Evolutionary conservation across 2,113 vertebrate species (phyloP), one percentile per base, ranked within the genome.

Genomic region (Eclectus roratus): DNA sequence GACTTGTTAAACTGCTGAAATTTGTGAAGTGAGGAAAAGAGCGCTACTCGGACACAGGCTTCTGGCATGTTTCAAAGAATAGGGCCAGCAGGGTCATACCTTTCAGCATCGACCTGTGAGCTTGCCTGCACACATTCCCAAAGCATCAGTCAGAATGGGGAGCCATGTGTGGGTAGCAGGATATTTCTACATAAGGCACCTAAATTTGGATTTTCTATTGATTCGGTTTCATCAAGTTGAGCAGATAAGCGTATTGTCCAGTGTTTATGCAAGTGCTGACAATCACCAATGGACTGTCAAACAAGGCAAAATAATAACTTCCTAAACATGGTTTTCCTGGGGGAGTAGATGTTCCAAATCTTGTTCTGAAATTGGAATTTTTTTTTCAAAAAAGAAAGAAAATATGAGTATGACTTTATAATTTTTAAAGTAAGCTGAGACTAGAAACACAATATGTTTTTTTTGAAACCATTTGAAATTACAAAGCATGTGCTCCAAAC

Each of bases 1-100:
- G 97, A 94, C 95, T 97, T 97, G 96, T 95, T 96, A 96, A 96
- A 93, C 76, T 72, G 77, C 88, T 89, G 90, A 95, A 94, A 69
- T 90, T 74, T 61, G 28, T 80, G 94, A 95, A 79, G 68, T 89
- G 76, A 60, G 69, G 88, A 96, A 96, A 94, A 94, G 87, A 77
- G 37, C 6, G 4, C 41, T 52, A 91, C 95, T 74, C 94, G 44
- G 93, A 88, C 79, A 74, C 70, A 94, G 93, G 72, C 85, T 95
- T 76, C 93, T 97, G 97, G 94, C 92, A 93, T 88, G 96, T 97
- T 94, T 97, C 96, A 98, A 94, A 96, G 84, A 82, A 84, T 17
- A 65, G 88, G 93, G 94, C 89, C 94, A 95, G 58, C 39, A 90
- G 77, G 96, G 93, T 97, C 96, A 94, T 66, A 93, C 41, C 72